phyloP scores from a whole-genome alignment of 2,888 invertebrate species.

The Sphinx pinastri region DNA sequence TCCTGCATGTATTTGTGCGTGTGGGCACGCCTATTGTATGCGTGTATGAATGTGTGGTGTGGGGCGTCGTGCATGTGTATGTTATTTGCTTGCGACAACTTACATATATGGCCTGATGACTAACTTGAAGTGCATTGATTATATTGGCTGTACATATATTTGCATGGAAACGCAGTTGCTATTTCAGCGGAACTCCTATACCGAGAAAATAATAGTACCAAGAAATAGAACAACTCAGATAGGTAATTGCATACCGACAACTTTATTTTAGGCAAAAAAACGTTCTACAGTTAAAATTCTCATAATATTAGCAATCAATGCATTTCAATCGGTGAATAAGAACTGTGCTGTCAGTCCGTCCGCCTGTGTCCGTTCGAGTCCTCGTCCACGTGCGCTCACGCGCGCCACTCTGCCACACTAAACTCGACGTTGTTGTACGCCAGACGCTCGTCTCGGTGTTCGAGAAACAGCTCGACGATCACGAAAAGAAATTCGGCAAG shows the following conservation, averaged over 20 bases:
- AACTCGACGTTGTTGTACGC: slow-evolving; percentile 47
- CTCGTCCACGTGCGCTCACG: slow-evolving; percentile 40
- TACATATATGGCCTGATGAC: neutral
- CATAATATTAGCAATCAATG: slow-evolving; percentile 27
- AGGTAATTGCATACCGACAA: neutral
- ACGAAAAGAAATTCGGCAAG: slow-evolving; percentile 74
- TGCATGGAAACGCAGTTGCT: neutral
- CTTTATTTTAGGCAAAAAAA: neutral
- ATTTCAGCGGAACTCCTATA: neutral
- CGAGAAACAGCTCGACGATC: slow-evolving; percentile 73
- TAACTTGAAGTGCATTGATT: slow-evolving; percentile 20
- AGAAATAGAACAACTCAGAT: neutral
- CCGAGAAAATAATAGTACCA: neutral
- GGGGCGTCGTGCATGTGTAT: slow-evolving; percentile 1
- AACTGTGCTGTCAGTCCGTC: neutral
- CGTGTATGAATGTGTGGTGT: slow-evolving; percentile 29
- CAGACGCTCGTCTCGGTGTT: slow-evolving; percentile 68
- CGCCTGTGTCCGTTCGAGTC: slow-evolving; percentile 12
- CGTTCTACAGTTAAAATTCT: neutral
- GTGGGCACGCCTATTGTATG: slow-evolving; percentile 14
- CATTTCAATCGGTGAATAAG: slow-evolving; percentile 31
- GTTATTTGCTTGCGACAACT: neutral
- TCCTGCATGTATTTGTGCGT: slow-evolving; percentile 11
- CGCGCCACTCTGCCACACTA: slow-evolving; percentile 9
- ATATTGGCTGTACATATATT: neutral